These are phyloP conservation scores for Zelleria hepariella DNA, from an alignment of 2,888 invertebrate species.

Conservation along the genomic window DNA sequence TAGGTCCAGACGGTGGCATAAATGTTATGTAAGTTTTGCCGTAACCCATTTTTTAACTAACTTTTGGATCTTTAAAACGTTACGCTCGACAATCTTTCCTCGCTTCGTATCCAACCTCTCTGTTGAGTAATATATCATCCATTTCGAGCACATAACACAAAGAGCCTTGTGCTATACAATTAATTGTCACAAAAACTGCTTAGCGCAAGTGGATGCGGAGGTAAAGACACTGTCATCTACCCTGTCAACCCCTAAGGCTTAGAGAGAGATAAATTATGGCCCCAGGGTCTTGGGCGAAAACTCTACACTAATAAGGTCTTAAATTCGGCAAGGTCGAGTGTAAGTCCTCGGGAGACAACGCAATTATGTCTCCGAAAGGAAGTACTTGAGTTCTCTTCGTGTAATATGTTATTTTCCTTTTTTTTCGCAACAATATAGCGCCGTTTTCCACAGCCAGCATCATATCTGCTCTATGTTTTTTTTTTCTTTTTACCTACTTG, in stretches of 20 bases:
- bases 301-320: slow-evolving; percentile 1
- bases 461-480: not conserved
- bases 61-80: no score
- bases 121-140: not conserved
- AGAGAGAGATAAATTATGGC: slow-evolving; percentile 34
- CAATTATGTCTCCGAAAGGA: not conserved
- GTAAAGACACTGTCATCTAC: slow-evolving; percentile 25
- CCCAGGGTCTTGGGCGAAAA: slow-evolving; percentile 22
- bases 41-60: no score
- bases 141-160: not conserved
- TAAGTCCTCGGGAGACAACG: not conserved
- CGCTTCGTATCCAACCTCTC: not conserved
- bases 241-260: slow-evolving; percentile 20
- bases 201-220: not conserved
- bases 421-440: not conserved
- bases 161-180: not conserved
- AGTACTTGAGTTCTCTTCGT: not conserved
- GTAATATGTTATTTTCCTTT: not conserved
- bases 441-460: no score
- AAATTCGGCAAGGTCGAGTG: not conserved
- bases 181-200: not conserved
- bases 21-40: no score
- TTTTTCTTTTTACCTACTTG: not conserved
- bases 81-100: not conserved
- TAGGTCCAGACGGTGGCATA: no score